Evolutionary conservation across 2,888 invertebrate genomes (phyloP).

Genomic region (Drosophila rellima): DNA sequence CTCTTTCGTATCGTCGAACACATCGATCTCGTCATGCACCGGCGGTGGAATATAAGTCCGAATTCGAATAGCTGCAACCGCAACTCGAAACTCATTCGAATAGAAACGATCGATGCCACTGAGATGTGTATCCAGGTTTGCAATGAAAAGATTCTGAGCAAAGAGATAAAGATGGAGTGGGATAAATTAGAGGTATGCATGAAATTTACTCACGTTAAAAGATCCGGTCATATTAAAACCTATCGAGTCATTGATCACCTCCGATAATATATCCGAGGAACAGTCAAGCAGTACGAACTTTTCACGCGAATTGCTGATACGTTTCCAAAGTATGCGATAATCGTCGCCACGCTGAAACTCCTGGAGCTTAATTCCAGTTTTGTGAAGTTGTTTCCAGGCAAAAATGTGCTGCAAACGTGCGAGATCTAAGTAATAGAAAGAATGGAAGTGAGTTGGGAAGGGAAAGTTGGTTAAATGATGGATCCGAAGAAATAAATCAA

Average conservation of each 20-base stretch:
- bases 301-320: constrained; percentile 89
- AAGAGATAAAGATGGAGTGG: background rate
- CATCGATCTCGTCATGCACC: constrained; percentile 73
- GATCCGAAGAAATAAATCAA: background rate
- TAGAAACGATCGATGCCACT: constrained; percentile 74
- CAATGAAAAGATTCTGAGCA: constrained; percentile 85
- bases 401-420: constrained; percentile 92
- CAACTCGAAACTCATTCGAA: constrained; percentile 67
- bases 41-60: constrained; percentile 74
- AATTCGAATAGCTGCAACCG: constrained; percentile 67
- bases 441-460: background rate
- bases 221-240: constrained; percentile 84
- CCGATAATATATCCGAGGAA: constrained; percentile 88
- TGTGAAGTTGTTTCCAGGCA: constrained; percentile 89
- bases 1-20: constrained; percentile 62
- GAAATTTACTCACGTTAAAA: constrained; percentile 78
- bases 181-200: too few relatives aligned
- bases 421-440: constrained; percentile 83
- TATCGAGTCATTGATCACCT: constrained; percentile 87
- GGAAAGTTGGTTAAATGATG: background rate
- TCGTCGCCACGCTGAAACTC: constrained; percentile 87
- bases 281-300: constrained; percentile 92
- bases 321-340: constrained; percentile 83
- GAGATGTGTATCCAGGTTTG: constrained; percentile 85
- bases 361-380: constrained; percentile 89